Conservation (phyloP, 2,888 invertebrate genomes). For the Hypolimnas misippus region DNA sequence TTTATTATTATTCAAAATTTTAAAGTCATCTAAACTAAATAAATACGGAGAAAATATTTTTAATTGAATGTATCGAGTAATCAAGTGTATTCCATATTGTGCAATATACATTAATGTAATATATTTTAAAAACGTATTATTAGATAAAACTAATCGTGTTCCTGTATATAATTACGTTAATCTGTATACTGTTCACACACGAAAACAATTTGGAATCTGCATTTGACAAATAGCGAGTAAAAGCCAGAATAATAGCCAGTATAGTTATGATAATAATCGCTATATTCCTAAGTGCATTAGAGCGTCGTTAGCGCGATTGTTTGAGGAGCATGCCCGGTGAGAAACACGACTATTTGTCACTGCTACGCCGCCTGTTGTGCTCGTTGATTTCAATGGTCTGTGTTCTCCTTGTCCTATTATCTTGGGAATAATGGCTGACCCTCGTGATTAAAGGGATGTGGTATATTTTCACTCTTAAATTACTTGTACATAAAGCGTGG, state of each 20-base stretch:
- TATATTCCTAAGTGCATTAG: conserved; percentile 39
- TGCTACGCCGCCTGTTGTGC: conserved; percentile 50
- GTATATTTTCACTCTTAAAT: background rate
- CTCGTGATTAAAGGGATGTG: conserved; percentile 20
- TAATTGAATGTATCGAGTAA: no score
- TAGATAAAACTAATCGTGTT: no score
- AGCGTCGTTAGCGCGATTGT: conserved; percentile 50
- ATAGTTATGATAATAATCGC: conserved; percentile 35
- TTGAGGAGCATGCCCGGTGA: conserved; percentile 55
- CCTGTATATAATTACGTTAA: conserved; percentile 13
- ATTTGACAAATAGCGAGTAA: conserved; percentile 29
- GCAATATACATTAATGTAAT: no score
- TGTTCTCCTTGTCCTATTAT: conserved; percentile 57
- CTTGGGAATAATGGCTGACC: conserved; percentile 38
- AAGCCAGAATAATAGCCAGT: conserved; percentile 20
- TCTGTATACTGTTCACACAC: conserved; percentile 20
- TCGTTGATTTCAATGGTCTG: conserved; percentile 53
- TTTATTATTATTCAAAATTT: no score
- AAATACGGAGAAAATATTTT: no score
- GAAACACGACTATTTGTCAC: conserved; percentile 63
- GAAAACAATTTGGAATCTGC: conserved; percentile 29
- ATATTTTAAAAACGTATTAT: no score
- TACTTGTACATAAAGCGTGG: background rate
- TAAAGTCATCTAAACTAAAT: no score
- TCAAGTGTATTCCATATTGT: no score